Conservation (phyloP, 1,140 invertebrate species). For the Calephelis nemesis region DNA sequence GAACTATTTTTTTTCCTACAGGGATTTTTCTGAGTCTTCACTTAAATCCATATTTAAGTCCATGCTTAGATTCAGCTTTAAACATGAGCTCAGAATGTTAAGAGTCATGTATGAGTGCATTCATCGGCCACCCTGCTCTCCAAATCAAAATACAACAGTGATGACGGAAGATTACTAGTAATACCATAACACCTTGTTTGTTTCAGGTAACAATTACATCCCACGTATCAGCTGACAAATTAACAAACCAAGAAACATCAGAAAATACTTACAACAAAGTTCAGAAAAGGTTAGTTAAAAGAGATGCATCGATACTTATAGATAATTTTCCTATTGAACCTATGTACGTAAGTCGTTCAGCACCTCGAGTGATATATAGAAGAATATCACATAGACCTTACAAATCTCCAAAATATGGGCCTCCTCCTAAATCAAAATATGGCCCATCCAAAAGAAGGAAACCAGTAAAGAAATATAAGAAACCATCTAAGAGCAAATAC, state of each 20-base stretch:
- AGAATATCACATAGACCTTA: slow-evolving; percentile 52
- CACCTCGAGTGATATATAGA: slow-evolving; percentile 54
- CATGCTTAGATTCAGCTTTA: too few species aligned
- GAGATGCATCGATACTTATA: slow-evolving; percentile 52
- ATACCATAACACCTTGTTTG: background rate
- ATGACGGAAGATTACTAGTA: too few species aligned
- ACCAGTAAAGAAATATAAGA: slow-evolving; percentile 39
- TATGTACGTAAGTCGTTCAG: slow-evolving; percentile 38
- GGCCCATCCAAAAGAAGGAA: slow-evolving; percentile 37
- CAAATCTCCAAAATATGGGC: slow-evolving; percentile 40
- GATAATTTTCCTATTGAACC: slow-evolving; percentile 47
- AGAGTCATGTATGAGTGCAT: too few species aligned
- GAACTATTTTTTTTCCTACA: too few species aligned
- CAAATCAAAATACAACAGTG: too few species aligned
- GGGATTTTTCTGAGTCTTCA: too few species aligned
- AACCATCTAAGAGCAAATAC: slow-evolving; percentile 2
- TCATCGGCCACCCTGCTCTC: too few species aligned
- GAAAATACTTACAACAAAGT: slow-evolving; percentile 31
- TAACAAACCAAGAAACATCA: slow-evolving; percentile 30
- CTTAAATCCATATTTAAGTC: too few species aligned
- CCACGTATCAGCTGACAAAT: slow-evolving; percentile 32
- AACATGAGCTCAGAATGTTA: too few species aligned
- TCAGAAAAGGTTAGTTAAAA: slow-evolving; percentile 40
- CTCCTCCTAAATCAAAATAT: slow-evolving; percentile 33
- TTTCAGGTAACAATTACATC: slow-evolving; percentile 60